phyloP scores from a whole-genome alignment of 2,797 vertebrate species.

The Enteromius argenteus region DNA sequence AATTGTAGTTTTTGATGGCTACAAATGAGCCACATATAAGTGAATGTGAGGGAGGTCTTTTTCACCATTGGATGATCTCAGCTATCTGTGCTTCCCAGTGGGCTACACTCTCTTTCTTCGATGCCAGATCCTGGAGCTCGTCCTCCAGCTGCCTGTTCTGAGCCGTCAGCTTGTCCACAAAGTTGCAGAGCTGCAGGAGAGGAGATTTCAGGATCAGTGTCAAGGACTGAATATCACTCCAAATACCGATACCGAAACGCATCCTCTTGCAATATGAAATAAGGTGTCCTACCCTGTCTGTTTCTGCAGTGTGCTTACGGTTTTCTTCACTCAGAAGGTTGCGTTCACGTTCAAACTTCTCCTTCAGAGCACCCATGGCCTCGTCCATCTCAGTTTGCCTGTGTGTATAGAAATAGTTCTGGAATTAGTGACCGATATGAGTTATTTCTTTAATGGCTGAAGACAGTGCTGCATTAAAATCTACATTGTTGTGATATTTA shows the following conservation, averaged over 20 bases:
- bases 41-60: background rate
- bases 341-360: constrained; percentile 89
- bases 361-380: constrained; percentile 81
- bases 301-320: constrained; percentile 87
- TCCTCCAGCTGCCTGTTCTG: constrained; percentile 94
- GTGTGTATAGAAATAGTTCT: background rate
- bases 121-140: constrained; percentile 89
- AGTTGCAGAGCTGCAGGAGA: constrained; percentile 84
- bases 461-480: background rate
- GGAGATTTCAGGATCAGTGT: constrained; percentile 20
- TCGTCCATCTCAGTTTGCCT: constrained; percentile 92
- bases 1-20: background rate
- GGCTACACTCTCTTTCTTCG: constrained; percentile 94
- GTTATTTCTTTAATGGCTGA: background rate
- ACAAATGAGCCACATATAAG: background rate
- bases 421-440: background rate
- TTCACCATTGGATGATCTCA: constrained; percentile 96
- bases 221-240: background rate
- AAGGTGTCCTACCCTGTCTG: constrained; percentile 83
- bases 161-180: constrained; percentile 90
- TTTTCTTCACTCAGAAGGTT: constrained; percentile 88
- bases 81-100: constrained; percentile 99
- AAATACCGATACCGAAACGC: background rate
- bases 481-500: background rate
- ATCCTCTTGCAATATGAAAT: too few relatives aligned